phyloP scores from a whole-genome alignment of 2,888 invertebrate genomes.

The Archips xylosteana region DNA sequence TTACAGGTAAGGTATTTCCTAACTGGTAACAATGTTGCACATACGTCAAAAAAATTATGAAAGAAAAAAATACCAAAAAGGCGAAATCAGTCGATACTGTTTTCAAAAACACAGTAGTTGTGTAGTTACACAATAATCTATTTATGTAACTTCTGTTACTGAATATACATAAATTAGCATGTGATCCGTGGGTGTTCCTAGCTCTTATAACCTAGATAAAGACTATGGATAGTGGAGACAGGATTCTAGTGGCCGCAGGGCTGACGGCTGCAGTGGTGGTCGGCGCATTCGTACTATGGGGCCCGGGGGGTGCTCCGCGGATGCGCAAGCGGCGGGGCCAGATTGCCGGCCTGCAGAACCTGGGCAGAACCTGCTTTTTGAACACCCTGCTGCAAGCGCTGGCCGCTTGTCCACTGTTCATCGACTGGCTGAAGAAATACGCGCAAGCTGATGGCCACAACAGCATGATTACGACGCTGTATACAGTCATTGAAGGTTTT shows the following conservation, averaged over 20 bases:
- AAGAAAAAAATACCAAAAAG: conserved; percentile 40
- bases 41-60: conserved; percentile 44
- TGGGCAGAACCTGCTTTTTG: conserved; percentile 96
- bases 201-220: conserved; percentile 13
- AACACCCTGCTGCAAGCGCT: conserved; percentile 96
- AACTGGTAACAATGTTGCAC: conserved; percentile 46
- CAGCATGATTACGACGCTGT: conserved; percentile 90
- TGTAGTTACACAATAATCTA: conserved; percentile 22
- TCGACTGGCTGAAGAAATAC: conserved; percentile 91
- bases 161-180: conserved; percentile 23
- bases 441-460: conserved; percentile 87
- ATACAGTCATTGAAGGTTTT: conserved; percentile 90
- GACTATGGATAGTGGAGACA: conserved; percentile 90
- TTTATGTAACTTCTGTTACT: conserved; percentile 17
- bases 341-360: conserved; percentile 94
- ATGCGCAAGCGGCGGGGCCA: conserved; percentile 88
- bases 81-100: conserved; percentile 23
- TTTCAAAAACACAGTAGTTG: conserved; percentile 22
- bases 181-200: conserved; percentile 10
- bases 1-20: conserved; percentile 24
- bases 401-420: conserved; percentile 94
- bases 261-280: conserved; percentile 93
- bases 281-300: conserved; percentile 94
- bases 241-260: conserved; percentile 91
- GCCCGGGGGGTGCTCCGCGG: conserved; percentile 88